These are phyloP conservation scores for Taenioides sp. DNA, from an alignment of 2,797 vertebrate genomes.

Conservation along the genomic window DNA sequence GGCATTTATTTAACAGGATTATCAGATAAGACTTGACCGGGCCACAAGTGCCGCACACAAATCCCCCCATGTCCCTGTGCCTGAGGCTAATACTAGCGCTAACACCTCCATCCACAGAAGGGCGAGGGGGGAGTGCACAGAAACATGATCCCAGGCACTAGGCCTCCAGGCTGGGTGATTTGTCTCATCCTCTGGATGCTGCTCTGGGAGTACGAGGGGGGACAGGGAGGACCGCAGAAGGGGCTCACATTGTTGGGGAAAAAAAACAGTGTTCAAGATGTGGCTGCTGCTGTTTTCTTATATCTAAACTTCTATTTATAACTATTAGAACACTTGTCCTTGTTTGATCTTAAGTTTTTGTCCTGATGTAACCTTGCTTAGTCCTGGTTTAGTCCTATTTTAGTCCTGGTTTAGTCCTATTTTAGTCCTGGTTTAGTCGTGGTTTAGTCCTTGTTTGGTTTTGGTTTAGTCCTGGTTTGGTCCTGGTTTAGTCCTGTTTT, in stretches of 20 bases:
- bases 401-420: not conserved
- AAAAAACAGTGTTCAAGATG: not conserved
- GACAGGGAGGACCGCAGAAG: slow-evolving; percentile 37
- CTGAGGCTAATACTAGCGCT: slow-evolving; percentile 50
- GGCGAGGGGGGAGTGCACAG: slow-evolving; percentile 29
- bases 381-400: not conserved
- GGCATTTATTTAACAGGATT: slow-evolving; percentile 74
- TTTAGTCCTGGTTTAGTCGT: too few relatives aligned
- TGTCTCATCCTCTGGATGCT: slow-evolving; percentile 54
- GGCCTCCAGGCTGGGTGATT: slow-evolving; percentile 58
- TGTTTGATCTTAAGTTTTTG: not conserved
- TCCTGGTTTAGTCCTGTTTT: not conserved
- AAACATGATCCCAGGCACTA: slow-evolving; percentile 56
- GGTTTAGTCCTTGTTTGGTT: not conserved
- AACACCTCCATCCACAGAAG: slow-evolving; percentile 45
- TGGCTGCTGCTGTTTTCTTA: too few relatives aligned
- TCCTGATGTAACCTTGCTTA: not conserved
- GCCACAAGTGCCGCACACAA: slow-evolving; percentile 46
- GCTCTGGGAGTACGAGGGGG: slow-evolving; percentile 50
- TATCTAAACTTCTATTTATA: not conserved
- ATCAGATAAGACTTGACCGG: slow-evolving; percentile 65
- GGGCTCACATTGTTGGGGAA: slow-evolving; percentile 8
- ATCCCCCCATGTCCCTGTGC: slow-evolving; percentile 52
- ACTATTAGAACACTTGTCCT: too few relatives aligned
- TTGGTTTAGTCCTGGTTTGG: not conserved